A percentile compares a stretch with the other conserved stretches of the same genome.
Evolutionary conservation across 2,888 invertebrate genomes (phyloP).

Genomic region (Philonicus albiceps): DNA sequence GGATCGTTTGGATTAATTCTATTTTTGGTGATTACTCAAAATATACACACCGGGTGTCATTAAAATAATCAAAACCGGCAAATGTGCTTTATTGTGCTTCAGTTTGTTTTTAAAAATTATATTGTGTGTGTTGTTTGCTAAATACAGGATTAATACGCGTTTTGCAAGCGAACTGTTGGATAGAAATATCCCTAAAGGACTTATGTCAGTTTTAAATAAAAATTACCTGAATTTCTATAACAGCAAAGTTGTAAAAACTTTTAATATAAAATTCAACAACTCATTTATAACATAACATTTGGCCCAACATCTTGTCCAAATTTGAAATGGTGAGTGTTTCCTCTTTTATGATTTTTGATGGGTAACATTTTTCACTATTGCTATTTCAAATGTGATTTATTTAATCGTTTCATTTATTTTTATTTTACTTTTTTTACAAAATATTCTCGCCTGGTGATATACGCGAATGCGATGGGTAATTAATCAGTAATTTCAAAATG

Average conservation of each 20-base stretch:
- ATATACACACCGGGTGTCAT: neutral
- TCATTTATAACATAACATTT: conserved; percentile 63
- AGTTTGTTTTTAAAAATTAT: conserved; percentile 7
- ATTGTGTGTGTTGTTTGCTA: neutral
- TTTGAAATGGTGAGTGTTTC: conserved; percentile 32
- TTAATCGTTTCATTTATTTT: neutral
- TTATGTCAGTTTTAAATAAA: conserved; percentile 62
- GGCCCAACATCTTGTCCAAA: conserved; percentile 44
- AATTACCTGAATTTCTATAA: conserved; percentile 59
- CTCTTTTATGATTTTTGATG: neutral
- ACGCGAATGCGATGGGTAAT: neutral
- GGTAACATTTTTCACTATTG: neutral
- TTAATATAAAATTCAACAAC: conserved; percentile 59
- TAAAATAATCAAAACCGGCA: conserved; percentile 24
- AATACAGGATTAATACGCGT: neutral
- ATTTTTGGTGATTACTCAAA: conserved; percentile 11
- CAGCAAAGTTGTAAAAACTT: conserved; percentile 56
- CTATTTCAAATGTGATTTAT: neutral
- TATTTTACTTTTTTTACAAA: neutral
- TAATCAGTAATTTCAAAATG: neutral
- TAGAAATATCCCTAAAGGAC: conserved; percentile 54
- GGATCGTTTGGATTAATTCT: neutral
- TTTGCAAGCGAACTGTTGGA: neutral
- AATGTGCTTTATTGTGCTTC: conserved; percentile 49
- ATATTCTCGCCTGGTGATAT: neutral